Conservation (phyloP, 2,797 vertebrate species). For the Pelochelys cantorii region DNA sequence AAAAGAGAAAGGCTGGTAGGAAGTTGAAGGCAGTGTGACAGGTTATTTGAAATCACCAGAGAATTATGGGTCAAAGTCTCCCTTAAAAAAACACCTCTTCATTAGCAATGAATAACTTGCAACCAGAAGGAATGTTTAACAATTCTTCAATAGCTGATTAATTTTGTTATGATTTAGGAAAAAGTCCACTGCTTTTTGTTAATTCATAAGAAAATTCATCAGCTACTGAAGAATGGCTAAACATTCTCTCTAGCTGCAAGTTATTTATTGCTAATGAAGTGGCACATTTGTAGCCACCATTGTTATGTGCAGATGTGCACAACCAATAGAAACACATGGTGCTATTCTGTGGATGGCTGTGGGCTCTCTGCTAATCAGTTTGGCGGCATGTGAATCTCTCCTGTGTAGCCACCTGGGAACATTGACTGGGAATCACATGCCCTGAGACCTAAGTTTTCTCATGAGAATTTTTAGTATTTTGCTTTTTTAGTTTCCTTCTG, state of each 20-base stretch:
- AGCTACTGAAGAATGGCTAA: too few relatives aligned
- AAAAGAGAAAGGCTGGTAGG: neutral
- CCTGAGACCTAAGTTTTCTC: accelerated
- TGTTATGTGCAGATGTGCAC: too few relatives aligned
- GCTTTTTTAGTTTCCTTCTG: neutral
- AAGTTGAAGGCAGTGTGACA: neutral
- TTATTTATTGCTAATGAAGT: too few relatives aligned
- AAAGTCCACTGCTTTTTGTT: neutral
- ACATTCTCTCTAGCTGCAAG: too few relatives aligned
- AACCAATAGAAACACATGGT: neutral
- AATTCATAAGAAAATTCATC: too few relatives aligned
- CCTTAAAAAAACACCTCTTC: neutral
- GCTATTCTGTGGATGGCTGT: too few relatives aligned
- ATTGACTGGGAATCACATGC: neutral
- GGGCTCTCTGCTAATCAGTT: too few relatives aligned
- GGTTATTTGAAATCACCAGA: neutral
- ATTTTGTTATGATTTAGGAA: neutral
- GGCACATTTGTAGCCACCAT: too few relatives aligned
- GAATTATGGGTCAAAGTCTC: accelerated
- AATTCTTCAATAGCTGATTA: neutral
- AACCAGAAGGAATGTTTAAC: neutral
- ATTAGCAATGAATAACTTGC: neutral
- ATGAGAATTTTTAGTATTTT: neutral
- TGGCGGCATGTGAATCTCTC: too few relatives aligned
- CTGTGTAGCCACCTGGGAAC: too few relatives aligned